Conservation (phyloP, 2,888 invertebrate genomes). For the Cryptophagus acutangulus region DNA sequence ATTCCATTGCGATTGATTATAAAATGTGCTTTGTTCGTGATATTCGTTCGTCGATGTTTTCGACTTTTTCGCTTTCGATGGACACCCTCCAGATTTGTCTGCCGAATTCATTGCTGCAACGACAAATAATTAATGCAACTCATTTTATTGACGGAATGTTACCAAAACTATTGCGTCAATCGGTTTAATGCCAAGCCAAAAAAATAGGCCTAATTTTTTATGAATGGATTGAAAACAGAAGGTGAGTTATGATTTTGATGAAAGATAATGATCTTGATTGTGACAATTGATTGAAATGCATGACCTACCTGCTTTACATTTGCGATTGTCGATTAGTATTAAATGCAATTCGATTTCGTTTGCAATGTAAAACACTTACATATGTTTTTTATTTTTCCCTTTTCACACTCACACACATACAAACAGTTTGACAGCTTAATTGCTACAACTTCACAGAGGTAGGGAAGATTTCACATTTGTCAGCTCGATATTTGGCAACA, state of each 20-base stretch:
- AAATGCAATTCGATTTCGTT: not conserved
- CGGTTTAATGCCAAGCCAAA: not conserved
- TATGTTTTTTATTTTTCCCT: constrained; percentile 5
- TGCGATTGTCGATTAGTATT: constrained; percentile 3
- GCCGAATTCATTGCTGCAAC: constrained; percentile 41
- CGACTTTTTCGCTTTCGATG: constrained; percentile 44
- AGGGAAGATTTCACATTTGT: too few relatives aligned
- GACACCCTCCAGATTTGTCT: constrained; percentile 40
- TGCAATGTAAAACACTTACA: not conserved
- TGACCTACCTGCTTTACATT: constrained; percentile 5
- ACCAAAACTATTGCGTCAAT: constrained; percentile 3
- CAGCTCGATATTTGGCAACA: too few relatives aligned
- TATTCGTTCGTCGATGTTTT: constrained; percentile 33
- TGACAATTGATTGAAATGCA: not conserved
- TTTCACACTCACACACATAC: too few relatives aligned
- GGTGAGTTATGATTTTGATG: not conserved
- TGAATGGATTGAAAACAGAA: too few relatives aligned
- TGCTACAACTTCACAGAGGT: too few relatives aligned
- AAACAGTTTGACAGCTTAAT: too few relatives aligned
- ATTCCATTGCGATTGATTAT: constrained; percentile 38
- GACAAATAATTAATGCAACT: constrained; percentile 14
- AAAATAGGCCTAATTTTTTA: not conserved
- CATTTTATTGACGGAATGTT: constrained; percentile 9
- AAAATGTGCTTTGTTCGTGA: not conserved
- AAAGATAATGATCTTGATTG: not conserved